A percentile compares a stretch with the other conserved stretches of the same genome.
Evolutionary conservation across 2,797 vertebrate species (phyloP).

Genomic region (Triplophysa bombifrons): DNA sequence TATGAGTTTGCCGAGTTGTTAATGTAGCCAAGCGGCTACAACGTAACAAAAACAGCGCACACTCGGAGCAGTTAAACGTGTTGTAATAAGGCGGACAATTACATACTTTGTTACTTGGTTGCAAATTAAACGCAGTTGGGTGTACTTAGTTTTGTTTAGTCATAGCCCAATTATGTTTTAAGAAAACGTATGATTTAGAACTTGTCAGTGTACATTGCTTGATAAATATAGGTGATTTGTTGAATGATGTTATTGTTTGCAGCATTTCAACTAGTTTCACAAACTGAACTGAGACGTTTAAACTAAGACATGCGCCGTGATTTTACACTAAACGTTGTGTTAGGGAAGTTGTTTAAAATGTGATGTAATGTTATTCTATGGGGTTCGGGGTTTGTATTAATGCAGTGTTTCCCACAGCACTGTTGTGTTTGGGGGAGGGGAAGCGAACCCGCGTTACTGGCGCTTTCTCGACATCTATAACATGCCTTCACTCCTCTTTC

Average conservation of each 20-base stretch:
- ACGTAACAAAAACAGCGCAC: neutral
- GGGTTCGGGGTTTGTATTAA: constrained; percentile 28
- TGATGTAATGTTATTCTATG: neutral
- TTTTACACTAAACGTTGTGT: neutral
- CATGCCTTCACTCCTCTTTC: constrained; percentile 7
- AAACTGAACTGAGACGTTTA: neutral
- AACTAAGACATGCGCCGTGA: too few species aligned
- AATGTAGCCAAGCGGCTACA: neutral
- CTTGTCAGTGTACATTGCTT: constrained; percentile 14
- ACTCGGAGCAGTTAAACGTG: neutral
- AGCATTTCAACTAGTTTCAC: neutral
- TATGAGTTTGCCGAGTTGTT: neutral
- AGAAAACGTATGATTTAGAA: constrained; percentile 1
- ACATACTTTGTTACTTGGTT: constrained; percentile 12
- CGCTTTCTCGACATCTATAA: constrained; percentile 8
- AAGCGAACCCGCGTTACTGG: constrained; percentile 26
- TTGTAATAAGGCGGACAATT: neutral
- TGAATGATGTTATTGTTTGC: neutral
- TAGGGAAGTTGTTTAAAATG: too few species aligned
- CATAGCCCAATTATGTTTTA: constrained; percentile 10
- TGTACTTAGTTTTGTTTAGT: constrained; percentile 10
- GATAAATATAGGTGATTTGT: neutral
- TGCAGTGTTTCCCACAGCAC: constrained; percentile 61
- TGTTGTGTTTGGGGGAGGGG: constrained; percentile 92
- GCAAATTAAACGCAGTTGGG: constrained; percentile 19